Percentiles rank a stretch among this genome's conserved stretches.
Evolutionary conservation across 1,140 invertebrate species (phyloP).

Genomic region (Zaprionus taronus): DNA sequence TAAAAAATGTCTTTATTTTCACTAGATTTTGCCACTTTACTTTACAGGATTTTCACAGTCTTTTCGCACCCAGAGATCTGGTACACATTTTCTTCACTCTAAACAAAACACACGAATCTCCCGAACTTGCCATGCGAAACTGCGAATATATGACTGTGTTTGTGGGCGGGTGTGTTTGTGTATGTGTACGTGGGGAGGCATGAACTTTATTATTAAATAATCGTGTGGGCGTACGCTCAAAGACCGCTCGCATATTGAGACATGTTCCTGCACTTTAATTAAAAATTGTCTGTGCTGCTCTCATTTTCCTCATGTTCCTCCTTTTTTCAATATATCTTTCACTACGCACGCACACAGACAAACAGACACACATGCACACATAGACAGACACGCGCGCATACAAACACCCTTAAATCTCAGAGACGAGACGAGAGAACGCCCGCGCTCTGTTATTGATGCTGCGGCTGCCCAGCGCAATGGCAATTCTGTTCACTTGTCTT

Average conservation of each 20-base stretch:
- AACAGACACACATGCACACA: constrained; percentile 2
- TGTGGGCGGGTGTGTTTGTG: constrained; percentile 23
- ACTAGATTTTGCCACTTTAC: not conserved
- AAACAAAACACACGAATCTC: constrained; percentile 24
- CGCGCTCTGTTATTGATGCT: constrained; percentile 64
- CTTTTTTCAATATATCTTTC: constrained; percentile 21
- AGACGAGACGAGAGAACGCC: constrained; percentile 1
- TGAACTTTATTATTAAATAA: constrained; percentile 74
- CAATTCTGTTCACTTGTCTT: constrained; percentile 76
- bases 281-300: constrained; percentile 50
- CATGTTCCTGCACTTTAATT: constrained; percentile 63
- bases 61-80: not conserved
- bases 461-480: constrained; percentile 71
- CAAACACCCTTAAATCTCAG: constrained; percentile 46
- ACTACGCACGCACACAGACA: constrained; percentile 3
- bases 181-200: constrained; percentile 34
- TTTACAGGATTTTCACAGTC: not conserved
- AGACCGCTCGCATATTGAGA: constrained; percentile 32
- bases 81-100: constrained; percentile 25
- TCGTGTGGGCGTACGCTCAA: constrained; percentile 51
- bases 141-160: not conserved
- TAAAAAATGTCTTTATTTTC: not conserved
- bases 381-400: constrained; percentile 12
- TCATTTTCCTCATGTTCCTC: constrained; percentile 26
- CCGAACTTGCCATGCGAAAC: not conserved